These are phyloP conservation scores for Pluvianellus socialis DNA, from an alignment of 2,113 vertebrate genomes.

Conservation along the genomic window DNA sequence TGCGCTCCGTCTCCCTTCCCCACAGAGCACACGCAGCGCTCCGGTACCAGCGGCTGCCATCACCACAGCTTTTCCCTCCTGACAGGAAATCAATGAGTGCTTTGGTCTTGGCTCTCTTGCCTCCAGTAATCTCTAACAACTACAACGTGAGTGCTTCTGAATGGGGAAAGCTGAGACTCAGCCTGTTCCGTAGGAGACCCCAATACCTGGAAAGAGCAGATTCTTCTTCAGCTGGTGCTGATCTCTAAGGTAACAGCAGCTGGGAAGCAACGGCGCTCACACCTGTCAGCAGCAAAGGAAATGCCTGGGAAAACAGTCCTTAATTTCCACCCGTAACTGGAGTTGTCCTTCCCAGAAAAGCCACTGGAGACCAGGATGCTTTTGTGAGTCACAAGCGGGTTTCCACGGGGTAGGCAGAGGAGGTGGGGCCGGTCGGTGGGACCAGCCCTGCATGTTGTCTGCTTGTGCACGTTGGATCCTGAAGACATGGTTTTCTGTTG, in stretches of 20 bases:
- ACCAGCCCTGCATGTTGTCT: fast-evolving
- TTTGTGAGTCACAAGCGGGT: background rate
- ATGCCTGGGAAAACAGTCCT: background rate
- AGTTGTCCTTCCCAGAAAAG: background rate
- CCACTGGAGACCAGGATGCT: background rate
- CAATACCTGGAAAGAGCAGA: background rate
- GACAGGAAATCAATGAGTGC: background rate
- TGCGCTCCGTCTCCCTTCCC: fast-evolving
- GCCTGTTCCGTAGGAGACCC: background rate
- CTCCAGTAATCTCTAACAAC: background rate
- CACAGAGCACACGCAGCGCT: fast-evolving
- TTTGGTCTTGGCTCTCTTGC: background rate
- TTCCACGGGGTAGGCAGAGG: background rate
- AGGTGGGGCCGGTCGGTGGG: background rate
- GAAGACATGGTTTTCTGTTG: background rate
- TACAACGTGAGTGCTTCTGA: background rate
- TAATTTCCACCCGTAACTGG: background rate
- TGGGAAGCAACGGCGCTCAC: fast-evolving
- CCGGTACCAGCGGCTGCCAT: background rate
- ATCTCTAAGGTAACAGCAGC: background rate
- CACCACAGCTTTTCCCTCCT: background rate
- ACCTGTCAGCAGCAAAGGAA: background rate
- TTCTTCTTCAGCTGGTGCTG: background rate
- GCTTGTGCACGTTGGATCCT: background rate
- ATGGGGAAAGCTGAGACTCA: background rate